These are phyloP conservation scores for Amiota mariae DNA, from an alignment of 2,888 invertebrate species.

Conservation along the genomic window DNA sequence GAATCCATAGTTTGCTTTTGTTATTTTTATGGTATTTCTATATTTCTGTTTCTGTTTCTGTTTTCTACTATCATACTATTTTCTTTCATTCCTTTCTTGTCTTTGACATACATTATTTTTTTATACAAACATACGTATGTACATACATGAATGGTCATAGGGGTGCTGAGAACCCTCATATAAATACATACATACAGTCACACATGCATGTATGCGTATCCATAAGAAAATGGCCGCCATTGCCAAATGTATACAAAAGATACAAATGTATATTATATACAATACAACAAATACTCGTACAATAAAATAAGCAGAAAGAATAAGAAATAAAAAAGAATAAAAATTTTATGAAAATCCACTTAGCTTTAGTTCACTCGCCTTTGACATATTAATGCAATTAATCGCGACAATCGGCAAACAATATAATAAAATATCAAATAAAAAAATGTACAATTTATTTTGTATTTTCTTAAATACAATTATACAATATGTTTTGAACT, in stretches of 20 bases:
- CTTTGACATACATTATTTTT: slow-evolving; percentile 12
- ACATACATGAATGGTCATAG: slow-evolving; percentile 23
- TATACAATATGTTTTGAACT: slow-evolving; percentile 19
- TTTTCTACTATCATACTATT: background rate
- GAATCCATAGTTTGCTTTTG: slow-evolving; percentile 57
- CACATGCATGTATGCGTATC: slow-evolving; percentile 25
- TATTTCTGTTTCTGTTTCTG: background rate
- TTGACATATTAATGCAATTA: slow-evolving; percentile 65
- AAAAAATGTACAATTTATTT: background rate
- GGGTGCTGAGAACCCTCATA: background rate
- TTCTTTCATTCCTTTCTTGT: slow-evolving; percentile 3
- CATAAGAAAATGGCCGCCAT: slow-evolving; percentile 59
- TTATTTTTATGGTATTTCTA: slow-evolving; percentile 33
- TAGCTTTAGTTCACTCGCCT: slow-evolving; percentile 48
- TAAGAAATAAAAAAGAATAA: slow-evolving; percentile 23
- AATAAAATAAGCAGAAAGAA: background rate
- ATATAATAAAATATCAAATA: slow-evolving; percentile 21
- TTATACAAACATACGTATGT: background rate
- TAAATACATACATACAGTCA: slow-evolving; percentile 31
- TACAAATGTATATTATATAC: background rate
- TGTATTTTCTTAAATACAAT: no score
- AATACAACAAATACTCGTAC: background rate
- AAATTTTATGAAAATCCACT: slow-evolving; percentile 62
- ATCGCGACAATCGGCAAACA: slow-evolving; percentile 41
- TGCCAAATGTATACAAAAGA: slow-evolving; percentile 49